phyloP scores from a whole-genome alignment of 2,888 invertebrate genomes.

The Lycaena phlaeas region DNA sequence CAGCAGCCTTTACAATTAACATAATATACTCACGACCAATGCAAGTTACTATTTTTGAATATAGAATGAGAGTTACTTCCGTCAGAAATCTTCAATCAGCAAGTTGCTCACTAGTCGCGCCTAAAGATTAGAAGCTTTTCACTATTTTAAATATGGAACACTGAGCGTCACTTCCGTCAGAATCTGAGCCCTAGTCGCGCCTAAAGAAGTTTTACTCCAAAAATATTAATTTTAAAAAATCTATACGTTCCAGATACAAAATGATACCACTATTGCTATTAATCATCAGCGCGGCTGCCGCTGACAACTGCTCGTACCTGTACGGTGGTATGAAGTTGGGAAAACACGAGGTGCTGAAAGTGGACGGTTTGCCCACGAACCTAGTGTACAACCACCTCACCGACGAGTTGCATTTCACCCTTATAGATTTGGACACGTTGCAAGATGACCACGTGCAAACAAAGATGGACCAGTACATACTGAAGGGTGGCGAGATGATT shows the following conservation, averaged over 20 bases:
- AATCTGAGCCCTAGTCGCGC: no score
- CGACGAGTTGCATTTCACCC: conserved; percentile 48
- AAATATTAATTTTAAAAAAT: no score
- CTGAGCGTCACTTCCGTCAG: no score
- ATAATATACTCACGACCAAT: no score
- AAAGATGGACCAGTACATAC: conserved; percentile 57
- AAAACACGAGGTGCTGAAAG: conserved; percentile 41
- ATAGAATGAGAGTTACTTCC: no score
- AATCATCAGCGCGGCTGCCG: conserved; percentile 32
- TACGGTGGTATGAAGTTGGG: conserved; percentile 37
- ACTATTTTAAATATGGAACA: no score
- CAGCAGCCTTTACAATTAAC: no score
- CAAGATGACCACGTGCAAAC: conserved; percentile 57
- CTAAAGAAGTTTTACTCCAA: no score
- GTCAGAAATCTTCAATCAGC: no score
- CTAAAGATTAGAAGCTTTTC: no score
- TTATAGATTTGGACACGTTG: conserved; percentile 52
- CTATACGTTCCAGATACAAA: conserved; percentile 14
- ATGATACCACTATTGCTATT: conserved; percentile 42
- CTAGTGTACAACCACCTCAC: conserved; percentile 40
- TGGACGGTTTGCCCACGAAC: conserved; percentile 59
- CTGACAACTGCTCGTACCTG: conserved; percentile 40
- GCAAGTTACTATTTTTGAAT: no score
- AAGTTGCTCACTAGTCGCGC: no score
- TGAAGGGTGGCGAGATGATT: conserved; percentile 40